These are phyloP conservation scores for Phymastichus coffea DNA, from an alignment of 1,140 invertebrate species.

Conservation along the genomic window DNA sequence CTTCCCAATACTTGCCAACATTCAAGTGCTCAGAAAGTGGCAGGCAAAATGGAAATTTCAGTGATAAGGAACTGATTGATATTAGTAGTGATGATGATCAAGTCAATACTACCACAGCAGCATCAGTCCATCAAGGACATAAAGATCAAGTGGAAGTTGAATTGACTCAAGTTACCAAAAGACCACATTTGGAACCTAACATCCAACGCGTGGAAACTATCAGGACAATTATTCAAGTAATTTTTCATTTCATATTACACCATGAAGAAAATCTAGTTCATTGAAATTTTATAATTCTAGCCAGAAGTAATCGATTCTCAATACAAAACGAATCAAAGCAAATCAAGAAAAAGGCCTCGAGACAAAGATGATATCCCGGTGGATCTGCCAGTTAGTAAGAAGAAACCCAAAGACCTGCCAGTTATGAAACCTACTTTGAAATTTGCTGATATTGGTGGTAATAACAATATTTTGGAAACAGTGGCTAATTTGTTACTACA, in stretches of 20 bases:
- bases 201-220: not conserved
- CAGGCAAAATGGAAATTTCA: slow-evolving; percentile 50
- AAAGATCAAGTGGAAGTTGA: not conserved
- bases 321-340: too few relatives aligned
- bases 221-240: not conserved
- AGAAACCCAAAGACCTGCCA: slow-evolving; percentile 41
- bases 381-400: too few relatives aligned
- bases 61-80: slow-evolving; percentile 56
- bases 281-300: too few relatives aligned
- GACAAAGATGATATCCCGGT: too few relatives aligned
- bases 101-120: slow-evolving; percentile 31
- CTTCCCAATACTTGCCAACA: slow-evolving; percentile 40
- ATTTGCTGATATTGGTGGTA: slow-evolving; percentile 76
- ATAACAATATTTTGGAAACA: slow-evolving; percentile 71
- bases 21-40: slow-evolving; percentile 34
- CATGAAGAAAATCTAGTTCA: too few relatives aligned
- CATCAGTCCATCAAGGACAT: not conserved
- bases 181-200: not conserved
- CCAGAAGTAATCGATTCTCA: too few relatives aligned
- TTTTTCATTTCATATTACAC: too few relatives aligned
- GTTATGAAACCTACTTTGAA: slow-evolving; percentile 56
- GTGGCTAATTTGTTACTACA: slow-evolving; percentile 79
- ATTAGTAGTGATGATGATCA: slow-evolving; percentile 57
- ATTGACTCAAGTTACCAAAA: slow-evolving; percentile 7
- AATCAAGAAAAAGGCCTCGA: slow-evolving; percentile 50